Evolutionary conservation across 2,888 invertebrate genomes (phyloP).

Genomic region (Opisthograptis luteolata): DNA sequence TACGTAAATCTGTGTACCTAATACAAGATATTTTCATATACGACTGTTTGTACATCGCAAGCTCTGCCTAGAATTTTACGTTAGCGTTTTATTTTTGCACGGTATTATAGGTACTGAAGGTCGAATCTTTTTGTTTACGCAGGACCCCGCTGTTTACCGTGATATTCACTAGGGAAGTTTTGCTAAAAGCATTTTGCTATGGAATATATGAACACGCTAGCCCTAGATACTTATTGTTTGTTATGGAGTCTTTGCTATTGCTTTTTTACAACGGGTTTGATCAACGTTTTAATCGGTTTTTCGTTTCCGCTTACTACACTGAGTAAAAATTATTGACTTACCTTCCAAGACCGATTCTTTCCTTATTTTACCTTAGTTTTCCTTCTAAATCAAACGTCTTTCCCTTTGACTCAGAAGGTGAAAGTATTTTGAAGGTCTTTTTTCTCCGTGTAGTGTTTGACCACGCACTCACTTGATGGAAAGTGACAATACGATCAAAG

Average conservation of each 20-base stretch:
- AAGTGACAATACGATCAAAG: no score
- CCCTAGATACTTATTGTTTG: background rate
- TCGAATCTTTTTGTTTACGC: slow-evolving; percentile 56
- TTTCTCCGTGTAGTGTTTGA: no score
- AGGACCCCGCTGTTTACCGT: slow-evolving; percentile 56
- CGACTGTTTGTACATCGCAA: slow-evolving; percentile 4
- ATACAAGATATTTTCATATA: background rate
- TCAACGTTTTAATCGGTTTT: no score
- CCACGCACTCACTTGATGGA: no score
- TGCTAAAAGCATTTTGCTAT: slow-evolving; percentile 60
- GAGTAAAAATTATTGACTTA: no score
- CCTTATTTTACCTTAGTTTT: no score
- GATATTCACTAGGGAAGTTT: slow-evolving; percentile 68
- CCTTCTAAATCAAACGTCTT: no score
- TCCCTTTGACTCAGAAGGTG: no score
- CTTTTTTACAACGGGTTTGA: slow-evolving; percentile 2
- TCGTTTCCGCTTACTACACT: no score
- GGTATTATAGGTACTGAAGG: slow-evolving; percentile 47
- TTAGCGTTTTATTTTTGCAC: slow-evolving; percentile 60
- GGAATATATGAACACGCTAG: slow-evolving; percentile 32
- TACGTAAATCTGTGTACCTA: background rate
- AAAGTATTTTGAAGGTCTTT: no score
- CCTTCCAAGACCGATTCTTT: no score
- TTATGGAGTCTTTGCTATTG: background rate
- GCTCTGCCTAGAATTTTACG: slow-evolving; percentile 21